A percentile compares a stretch with the other conserved stretches of the same genome.
Evolutionary conservation across 53 echinoderm and acorn worm species (phyloP).

Genomic region (Hippasteria phrygiana): DNA sequence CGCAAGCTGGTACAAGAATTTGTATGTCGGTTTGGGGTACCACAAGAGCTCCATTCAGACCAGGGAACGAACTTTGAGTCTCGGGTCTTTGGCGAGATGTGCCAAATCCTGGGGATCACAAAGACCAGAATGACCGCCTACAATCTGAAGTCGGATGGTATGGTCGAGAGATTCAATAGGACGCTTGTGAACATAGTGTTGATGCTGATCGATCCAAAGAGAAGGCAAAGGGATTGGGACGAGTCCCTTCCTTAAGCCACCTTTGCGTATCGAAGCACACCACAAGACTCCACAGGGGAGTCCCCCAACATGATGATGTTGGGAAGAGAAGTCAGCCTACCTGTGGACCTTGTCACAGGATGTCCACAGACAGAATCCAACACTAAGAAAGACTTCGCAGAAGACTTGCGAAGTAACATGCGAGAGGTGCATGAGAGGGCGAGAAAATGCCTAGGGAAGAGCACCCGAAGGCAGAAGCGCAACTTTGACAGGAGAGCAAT

Average conservation of each 20-base stretch:
- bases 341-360: not conserved
- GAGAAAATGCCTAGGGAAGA: not conserved
- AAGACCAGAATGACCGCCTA: no score
- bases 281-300: not conserved
- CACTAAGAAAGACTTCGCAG: not conserved
- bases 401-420: not conserved
- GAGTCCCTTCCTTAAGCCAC: not conserved
- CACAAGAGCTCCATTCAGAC: no score
- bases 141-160: no score
- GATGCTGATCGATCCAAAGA: no score
- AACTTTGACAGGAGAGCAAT: not conserved
- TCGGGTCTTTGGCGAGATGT: no score
- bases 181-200: no score
- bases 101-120: no score
- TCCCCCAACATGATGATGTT: not conserved
- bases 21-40: no score
- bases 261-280: not conserved
- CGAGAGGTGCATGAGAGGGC: conserved; percentile 9
- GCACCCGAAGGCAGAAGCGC: not conserved
- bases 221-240: not conserved
- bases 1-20: no score
- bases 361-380: not conserved
- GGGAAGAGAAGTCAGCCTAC: not conserved
- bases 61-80: no score
- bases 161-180: no score